Evolutionary conservation across 1,140 invertebrate genomes (phyloP), one percentile per base, ranked within the genome.

Genomic region (Drosophila quadrilineata): DNA sequence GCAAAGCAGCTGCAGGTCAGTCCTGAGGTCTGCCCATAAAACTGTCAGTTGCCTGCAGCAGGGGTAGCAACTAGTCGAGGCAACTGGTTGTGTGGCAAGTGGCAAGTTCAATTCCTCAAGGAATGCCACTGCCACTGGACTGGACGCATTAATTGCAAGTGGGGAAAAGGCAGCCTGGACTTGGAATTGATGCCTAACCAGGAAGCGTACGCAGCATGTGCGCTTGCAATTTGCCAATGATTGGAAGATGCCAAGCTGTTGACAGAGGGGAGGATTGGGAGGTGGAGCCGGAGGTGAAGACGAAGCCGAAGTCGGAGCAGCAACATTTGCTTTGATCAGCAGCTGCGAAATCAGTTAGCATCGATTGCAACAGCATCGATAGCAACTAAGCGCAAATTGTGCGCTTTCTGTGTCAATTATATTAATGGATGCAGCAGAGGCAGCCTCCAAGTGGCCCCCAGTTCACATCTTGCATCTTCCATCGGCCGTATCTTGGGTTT

Each of bases 381-480:
- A 54, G 12, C 45, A 46, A 46, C 17, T 38, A 41, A 62, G 52
- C 72, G 26, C 77, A 56, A 66, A 73, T 82, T 75, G 73, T 67
- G 72, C 68, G 59, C 40, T 79, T 86, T 86, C 82, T 86, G 73
- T 86, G 82, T 80, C 82, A 82, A 86, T 87, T 86, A 80, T 64
- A 80, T 82, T 86, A 80, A 86, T 86, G 82, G 65, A 86, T 80
- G 69, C 72, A 21, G 36, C 59, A 29, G 36, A 53, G 45, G 43
- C 54, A 31, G 52, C 28, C 43, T 33, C 58, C 53, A 56, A 33
- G 35, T 53, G 5, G 63, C 46, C 56, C 41, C 48, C n/a, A n/a
- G n/a, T n/a, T n/a, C 24, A 19, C 45, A 45, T 28, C 59, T 28
- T n/a, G n/a, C 28, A 67, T 67, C 69, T 68, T 29, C 28, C 53